Conservation (phyloP, 2,888 invertebrate species). For the Iphiclides podalirius region DNA sequence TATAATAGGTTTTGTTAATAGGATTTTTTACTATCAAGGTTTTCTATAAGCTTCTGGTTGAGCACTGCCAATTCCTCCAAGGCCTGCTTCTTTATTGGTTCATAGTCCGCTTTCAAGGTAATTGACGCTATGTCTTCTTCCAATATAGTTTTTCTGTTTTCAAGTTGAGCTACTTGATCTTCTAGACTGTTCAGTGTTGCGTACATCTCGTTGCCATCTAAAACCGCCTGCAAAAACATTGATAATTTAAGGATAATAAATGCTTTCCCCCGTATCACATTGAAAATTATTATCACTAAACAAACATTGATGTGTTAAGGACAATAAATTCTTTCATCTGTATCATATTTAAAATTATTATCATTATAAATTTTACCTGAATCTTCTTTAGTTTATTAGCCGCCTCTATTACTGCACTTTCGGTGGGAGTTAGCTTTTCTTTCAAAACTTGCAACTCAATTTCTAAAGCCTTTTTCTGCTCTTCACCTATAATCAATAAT, state of each 20-base stretch:
- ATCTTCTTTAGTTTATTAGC: constrained; percentile 74
- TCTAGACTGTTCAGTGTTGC: constrained; percentile 84
- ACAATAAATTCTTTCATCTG: too few species aligned
- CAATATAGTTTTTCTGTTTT: constrained; percentile 83
- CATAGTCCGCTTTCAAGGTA: constrained; percentile 84
- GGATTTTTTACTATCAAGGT: constrained; percentile 56
- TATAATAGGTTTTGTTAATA: too few species aligned
- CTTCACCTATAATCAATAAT: constrained; percentile 64
- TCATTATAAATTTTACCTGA: too few species aligned
- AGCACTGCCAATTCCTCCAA: constrained; percentile 75
- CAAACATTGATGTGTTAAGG: too few species aligned
- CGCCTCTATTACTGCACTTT: constrained; percentile 71
- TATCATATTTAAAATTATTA: too few species aligned
- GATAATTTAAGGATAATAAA: constrained; percentile 7
- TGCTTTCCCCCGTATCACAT: too few species aligned
- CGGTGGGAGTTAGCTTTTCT: constrained; percentile 67
- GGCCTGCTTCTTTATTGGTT: constrained; percentile 81
- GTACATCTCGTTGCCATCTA: constrained; percentile 87
- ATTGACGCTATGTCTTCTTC: constrained; percentile 85
- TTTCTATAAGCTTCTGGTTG: constrained; percentile 77
- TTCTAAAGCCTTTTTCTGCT: constrained; percentile 75
- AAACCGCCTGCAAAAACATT: constrained; percentile 65
- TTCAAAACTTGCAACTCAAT: constrained; percentile 71
- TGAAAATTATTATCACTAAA: too few species aligned
- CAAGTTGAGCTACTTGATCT: constrained; percentile 83